Conservation (phyloP, 2,113 vertebrate species). For the Forbesichthys papilliferus region DNA sequence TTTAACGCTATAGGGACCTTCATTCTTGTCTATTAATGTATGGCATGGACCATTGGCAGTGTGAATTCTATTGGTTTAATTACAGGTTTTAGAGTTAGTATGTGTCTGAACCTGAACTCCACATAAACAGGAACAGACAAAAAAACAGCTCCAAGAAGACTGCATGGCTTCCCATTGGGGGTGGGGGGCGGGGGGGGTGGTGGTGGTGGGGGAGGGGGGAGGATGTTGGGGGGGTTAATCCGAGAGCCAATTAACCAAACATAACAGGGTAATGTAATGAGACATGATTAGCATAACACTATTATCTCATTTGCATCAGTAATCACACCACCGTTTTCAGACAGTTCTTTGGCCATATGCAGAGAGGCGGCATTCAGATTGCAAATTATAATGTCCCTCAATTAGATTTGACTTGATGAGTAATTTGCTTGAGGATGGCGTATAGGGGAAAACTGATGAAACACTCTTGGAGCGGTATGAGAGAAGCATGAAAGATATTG, state of each 20-base stretch:
- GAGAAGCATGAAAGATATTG: background rate
- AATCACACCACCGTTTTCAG: conserved; percentile 33
- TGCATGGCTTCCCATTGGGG: conserved; percentile 22
- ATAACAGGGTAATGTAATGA: conserved; percentile 51
- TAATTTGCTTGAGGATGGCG: conserved; percentile 25
- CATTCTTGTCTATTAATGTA: background rate
- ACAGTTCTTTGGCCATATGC: conserved; percentile 28
- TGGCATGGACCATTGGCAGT: background rate
- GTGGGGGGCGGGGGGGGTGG: conserved; percentile 17
- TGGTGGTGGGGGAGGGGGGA: conserved; percentile 13
- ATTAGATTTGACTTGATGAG: conserved; percentile 14
- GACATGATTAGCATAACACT: conserved; percentile 38
- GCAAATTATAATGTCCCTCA: conserved; percentile 11
- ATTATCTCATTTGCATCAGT: conserved; percentile 54
- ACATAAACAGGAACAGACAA: background rate
- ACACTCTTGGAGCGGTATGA: background rate
- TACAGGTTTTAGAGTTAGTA: background rate
- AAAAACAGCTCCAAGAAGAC: conserved; percentile 24
- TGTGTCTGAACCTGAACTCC: conserved; percentile 14
- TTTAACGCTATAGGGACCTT: too few relatives aligned
- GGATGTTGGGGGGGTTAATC: conserved; percentile 28
- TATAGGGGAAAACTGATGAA: background rate
- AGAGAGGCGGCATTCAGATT: conserved; percentile 26
- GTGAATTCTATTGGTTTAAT: background rate
- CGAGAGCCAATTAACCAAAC: conserved; percentile 47